These are phyloP conservation scores for Arrhopalites spinosus DNA, from an alignment of 2,888 invertebrate species.

Conservation along the genomic window DNA sequence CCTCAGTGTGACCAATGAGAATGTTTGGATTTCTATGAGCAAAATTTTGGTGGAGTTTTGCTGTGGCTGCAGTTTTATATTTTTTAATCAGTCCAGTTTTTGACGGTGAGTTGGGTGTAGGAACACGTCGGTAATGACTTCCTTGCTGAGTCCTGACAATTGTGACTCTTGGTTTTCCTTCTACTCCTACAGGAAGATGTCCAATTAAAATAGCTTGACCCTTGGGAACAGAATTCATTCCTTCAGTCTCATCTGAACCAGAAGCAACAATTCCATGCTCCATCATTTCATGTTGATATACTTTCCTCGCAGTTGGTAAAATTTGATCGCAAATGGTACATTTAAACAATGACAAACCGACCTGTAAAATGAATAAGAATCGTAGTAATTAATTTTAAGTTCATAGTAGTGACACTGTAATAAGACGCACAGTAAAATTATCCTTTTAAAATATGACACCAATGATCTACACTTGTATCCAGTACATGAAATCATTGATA, in stretches of 20 bases:
- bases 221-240: too few relatives aligned
- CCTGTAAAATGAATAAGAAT: too few relatives aligned
- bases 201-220: background rate
- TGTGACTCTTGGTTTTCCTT: background rate
- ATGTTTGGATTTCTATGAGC: constrained; percentile 39
- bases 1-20: constrained; percentile 42
- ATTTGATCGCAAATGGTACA: constrained; percentile 50
- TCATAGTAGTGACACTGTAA: too few relatives aligned
- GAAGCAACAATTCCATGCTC: constrained; percentile 41
- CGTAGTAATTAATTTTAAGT: too few relatives aligned
- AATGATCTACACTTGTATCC: too few relatives aligned
- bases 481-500: too few relatives aligned
- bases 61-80: background rate
- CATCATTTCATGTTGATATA: constrained; percentile 51
- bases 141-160: constrained; percentile 33
- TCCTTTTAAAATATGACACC: too few relatives aligned
- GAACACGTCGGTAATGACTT: constrained; percentile 32
- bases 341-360: constrained; percentile 53
- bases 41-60: constrained; percentile 27
- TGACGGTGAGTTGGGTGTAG: background rate
- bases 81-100: background rate
- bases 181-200: background rate
- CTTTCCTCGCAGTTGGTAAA: constrained; percentile 42
- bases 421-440: too few relatives aligned
- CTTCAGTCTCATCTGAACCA: constrained; percentile 13